Evolutionary conservation across 1,140 invertebrate species (phyloP).

Genomic region (Sycophila sp.): DNA sequence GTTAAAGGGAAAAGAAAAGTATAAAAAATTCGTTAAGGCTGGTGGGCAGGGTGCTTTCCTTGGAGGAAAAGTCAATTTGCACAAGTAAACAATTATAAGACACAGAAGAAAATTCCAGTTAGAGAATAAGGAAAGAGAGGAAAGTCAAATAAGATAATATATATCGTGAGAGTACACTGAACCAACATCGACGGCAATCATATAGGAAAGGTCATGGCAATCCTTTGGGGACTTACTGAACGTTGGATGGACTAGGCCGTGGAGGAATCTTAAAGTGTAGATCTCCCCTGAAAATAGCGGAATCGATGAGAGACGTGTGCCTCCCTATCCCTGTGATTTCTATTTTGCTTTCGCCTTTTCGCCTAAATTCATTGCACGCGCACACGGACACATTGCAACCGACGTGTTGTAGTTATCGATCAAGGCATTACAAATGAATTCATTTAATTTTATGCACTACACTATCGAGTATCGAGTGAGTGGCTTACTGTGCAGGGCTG

Average conservation of each 20-base stretch:
- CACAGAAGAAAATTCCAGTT: neutral
- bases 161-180: conserved; percentile 2
- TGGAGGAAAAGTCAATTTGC: neutral
- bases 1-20: neutral
- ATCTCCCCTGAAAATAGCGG: conserved; percentile 74
- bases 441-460: too few species aligned
- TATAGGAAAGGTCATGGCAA: conserved; percentile 28
- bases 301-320: conserved; percentile 47
- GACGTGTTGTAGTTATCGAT: too few species aligned
- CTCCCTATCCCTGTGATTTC: conserved; percentile 23
- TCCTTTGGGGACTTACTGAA: conserved; percentile 61
- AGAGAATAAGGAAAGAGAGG: neutral
- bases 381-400: too few species aligned
- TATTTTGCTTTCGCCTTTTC: neutral
- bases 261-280: conserved; percentile 63
- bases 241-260: conserved; percentile 60
- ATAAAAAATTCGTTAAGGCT: too few species aligned
- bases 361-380: too few species aligned
- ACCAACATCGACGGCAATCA: conserved; percentile 18
- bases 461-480: too few species aligned
- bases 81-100: neutral
- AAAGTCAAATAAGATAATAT: conserved; percentile 2
- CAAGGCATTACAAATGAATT: too few species aligned
- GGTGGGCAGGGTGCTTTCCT: neutral
- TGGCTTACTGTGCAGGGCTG: too few species aligned